Conservation (phyloP, 2,888 invertebrate species). For the Antheraea yamamai region DNA sequence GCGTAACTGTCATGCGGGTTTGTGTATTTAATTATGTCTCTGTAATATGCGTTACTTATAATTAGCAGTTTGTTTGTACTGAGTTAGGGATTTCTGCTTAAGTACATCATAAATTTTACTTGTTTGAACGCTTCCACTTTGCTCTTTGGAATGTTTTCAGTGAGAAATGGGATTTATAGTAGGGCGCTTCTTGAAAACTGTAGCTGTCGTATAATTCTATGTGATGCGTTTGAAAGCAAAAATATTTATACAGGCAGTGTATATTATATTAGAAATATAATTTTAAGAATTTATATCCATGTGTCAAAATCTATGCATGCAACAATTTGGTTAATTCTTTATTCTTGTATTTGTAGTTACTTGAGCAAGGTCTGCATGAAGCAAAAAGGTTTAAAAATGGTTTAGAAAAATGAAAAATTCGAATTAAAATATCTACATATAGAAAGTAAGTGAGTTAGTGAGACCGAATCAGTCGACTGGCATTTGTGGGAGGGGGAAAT, state of each 20-base stretch:
- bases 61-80: conserved; percentile 29
- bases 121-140: background rate
- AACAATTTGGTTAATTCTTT: no score
- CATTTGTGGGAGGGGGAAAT: no score
- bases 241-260: background rate
- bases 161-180: background rate
- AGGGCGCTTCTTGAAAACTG: background rate
- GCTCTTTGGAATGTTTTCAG: background rate
- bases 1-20: conserved; percentile 63
- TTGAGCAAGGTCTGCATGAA: no score
- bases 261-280: background rate
- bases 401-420: no score
- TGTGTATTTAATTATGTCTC: conserved; percentile 51
- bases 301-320: no score
- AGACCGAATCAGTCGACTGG: no score
- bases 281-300: background rate
- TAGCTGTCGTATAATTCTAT: background rate
- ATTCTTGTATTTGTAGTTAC: no score
- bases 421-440: no score
- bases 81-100: conserved; percentile 18
- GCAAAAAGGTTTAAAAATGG: no score
- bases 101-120: background rate
- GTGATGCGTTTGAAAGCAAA: background rate
- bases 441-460: no score
- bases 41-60: conserved; percentile 33